phyloP scores from a whole-genome alignment of 2,888 invertebrate genomes.

The Sicus ferrugineus region DNA sequence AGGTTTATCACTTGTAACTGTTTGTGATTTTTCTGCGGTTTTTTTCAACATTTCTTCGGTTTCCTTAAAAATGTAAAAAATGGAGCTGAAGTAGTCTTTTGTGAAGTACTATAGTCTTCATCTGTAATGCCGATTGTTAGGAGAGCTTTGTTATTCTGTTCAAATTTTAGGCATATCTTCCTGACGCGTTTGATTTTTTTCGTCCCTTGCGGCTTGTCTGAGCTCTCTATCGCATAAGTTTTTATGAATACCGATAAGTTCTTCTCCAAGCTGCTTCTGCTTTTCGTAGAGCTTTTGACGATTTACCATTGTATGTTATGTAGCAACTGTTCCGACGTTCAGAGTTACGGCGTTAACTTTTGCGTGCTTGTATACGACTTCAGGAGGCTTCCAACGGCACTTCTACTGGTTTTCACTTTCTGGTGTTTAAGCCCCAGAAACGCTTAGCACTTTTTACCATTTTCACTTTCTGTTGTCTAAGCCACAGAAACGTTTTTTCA shows the following conservation, averaged over 20 bases:
- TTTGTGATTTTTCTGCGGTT: too few relatives aligned
- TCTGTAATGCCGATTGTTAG: not conserved
- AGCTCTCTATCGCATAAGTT: not conserved
- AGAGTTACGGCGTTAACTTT: not conserved
- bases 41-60: not conserved
- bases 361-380: too few relatives aligned
- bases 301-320: not conserved
- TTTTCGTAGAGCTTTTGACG: not conserved
- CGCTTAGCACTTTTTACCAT: too few relatives aligned
- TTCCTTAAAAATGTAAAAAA: not conserved
- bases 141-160: not conserved
- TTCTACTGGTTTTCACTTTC: too few relatives aligned
- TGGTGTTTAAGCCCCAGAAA: too few relatives aligned
- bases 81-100: not conserved
- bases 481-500: too few relatives aligned
- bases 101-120: conserved; percentile 4
- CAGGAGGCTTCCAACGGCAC: too few relatives aligned
- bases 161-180: not conserved
- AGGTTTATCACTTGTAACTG: too few relatives aligned
- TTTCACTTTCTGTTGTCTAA: too few relatives aligned
- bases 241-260: not conserved
- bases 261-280: too few relatives aligned
- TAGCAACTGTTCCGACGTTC: not conserved
- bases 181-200: not conserved
- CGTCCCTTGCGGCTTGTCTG: not conserved